Percentiles rank a stretch among this genome's conserved stretches.
phyloP scores from a whole-genome alignment of 2,797 vertebrate species.

The Squalus acanthias region DNA sequence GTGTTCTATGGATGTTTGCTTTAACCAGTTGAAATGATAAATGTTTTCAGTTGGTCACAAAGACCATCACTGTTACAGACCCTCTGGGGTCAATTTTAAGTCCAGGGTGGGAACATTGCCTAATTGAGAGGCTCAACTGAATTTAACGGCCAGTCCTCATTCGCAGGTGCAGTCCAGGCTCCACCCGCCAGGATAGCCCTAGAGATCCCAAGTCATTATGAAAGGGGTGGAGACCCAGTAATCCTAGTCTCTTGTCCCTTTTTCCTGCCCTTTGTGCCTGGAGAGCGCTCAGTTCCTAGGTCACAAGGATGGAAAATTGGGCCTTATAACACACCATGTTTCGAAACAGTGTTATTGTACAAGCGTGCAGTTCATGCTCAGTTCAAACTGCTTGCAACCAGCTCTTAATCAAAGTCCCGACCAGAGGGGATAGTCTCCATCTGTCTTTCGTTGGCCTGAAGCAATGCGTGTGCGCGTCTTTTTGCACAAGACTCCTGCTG shows the following conservation, averaged over 20 bases:
- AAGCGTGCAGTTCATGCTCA: background rate
- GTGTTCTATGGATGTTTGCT: background rate
- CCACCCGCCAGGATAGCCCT: no score
- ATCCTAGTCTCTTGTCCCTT: background rate
- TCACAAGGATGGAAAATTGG: background rate
- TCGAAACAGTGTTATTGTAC: background rate
- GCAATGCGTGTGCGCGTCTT: background rate
- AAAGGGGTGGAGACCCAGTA: background rate
- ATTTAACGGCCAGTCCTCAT: background rate
- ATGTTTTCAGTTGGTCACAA: background rate
- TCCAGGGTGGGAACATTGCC: background rate
- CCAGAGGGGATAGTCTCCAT: background rate
- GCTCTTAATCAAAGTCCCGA: background rate
- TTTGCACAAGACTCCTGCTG: background rate
- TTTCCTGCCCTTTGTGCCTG: no score
- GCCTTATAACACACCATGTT: background rate
- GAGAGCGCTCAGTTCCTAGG: background rate
- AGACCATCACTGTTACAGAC: background rate
- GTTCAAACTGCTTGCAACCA: slow-evolving; percentile 1
- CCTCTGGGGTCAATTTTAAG: background rate
- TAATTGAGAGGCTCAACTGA: background rate
- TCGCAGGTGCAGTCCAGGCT: background rate
- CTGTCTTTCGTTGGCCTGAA: slow-evolving; percentile 5
- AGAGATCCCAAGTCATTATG: background rate
- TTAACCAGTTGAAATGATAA: background rate